phyloP scores from a whole-genome alignment of 92 coral and sea anemone genomes.

The Virgularia gustaviana region DNA sequence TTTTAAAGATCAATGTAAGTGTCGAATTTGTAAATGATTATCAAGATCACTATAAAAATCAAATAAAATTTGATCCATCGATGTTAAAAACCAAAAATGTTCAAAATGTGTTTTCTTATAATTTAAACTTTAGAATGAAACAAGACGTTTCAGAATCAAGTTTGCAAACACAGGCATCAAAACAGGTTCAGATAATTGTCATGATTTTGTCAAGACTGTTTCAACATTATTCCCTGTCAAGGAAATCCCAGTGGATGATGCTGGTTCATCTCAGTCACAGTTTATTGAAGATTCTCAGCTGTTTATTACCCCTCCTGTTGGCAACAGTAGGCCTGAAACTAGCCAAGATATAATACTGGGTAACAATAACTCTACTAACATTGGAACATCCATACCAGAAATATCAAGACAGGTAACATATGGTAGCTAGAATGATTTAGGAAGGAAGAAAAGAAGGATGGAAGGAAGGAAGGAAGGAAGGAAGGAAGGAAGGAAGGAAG shows the following conservation, averaged over 20 bases:
- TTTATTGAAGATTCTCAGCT: constrained; percentile 29
- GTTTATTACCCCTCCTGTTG: constrained; percentile 10
- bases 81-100: too few species aligned
- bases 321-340: background rate
- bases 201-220: constrained; percentile 60
- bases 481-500: too few species aligned
- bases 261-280: constrained; percentile 57
- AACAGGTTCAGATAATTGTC: constrained; percentile 63
- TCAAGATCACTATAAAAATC: too few species aligned
- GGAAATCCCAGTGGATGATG: constrained; percentile 46
- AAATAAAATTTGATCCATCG: too few species aligned
- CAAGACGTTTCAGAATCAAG: constrained; percentile 75
- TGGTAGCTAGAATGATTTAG: background rate
- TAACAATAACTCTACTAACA: background rate
- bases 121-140: constrained; percentile 58
- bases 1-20: constrained; percentile 73
- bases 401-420: constrained; percentile 53
- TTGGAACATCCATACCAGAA: constrained; percentile 53
- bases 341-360: background rate
- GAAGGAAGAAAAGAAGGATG: too few species aligned
- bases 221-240: constrained; percentile 61
- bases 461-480: too few species aligned
- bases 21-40: too few species aligned
- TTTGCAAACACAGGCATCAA: constrained; percentile 53
- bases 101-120: background rate